These are phyloP conservation scores for Electrona antarctica DNA, from an alignment of 2,113 vertebrate genomes.

Conservation along the genomic window DNA sequence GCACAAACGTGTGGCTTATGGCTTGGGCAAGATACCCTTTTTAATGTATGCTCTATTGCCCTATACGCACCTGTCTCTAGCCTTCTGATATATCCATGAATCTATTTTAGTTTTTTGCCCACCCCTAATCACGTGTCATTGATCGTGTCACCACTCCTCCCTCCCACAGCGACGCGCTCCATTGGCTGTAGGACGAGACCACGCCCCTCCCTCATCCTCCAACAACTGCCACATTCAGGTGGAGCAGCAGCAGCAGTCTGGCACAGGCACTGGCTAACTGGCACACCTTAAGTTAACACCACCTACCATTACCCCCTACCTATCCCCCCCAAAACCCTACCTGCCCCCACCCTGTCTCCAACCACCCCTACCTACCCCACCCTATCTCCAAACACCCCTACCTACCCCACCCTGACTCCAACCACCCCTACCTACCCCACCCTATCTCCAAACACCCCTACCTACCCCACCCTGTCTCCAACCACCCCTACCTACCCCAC, in stretches of 20 bases:
- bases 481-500: too few relatives aligned
- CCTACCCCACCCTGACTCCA: too few relatives aligned
- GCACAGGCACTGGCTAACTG: slow-evolving; percentile 51
- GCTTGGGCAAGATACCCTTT: too few relatives aligned
- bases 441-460: too few relatives aligned
- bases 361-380: neutral
- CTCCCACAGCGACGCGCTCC: slow-evolving; percentile 51
- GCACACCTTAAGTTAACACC: neutral
- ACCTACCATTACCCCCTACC: neutral
- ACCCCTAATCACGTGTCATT: neutral
- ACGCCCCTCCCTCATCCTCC: slow-evolving; percentile 35
- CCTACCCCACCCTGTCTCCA: too few relatives aligned
- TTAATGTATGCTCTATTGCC: too few relatives aligned
- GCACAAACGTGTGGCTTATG: too few relatives aligned
- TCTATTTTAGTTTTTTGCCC: neutral
- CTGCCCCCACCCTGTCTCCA: too few relatives aligned
- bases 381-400: too few relatives aligned
- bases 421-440: neutral
- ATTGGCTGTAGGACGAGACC: slow-evolving; percentile 5
- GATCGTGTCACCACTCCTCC: slow-evolving; percentile 24
- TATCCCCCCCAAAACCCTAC: neutral
- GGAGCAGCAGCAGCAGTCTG: slow-evolving; percentile 49
- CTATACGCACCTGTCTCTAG: too few relatives aligned
- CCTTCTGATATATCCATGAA: too few relatives aligned
- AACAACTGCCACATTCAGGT: slow-evolving; percentile 70